phyloP scores from a whole-genome alignment of 2,797 vertebrate species.

The Ispidina lecontei region DNA sequence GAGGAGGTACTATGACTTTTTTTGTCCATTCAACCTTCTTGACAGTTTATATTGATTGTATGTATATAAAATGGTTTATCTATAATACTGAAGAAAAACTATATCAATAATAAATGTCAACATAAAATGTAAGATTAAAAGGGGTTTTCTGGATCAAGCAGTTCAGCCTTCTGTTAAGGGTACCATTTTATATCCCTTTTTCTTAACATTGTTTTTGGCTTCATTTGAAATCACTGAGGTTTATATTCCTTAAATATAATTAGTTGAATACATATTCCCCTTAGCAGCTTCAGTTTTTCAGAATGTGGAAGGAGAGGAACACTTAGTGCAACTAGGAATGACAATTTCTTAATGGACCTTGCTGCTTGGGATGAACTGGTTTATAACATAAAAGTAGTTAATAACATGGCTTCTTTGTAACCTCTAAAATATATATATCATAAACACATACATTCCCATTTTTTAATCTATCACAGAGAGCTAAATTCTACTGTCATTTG shows the following conservation, averaged over 20 bases:
- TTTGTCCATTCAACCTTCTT: not conserved
- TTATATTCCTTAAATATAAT: not conserved
- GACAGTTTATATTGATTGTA: not conserved
- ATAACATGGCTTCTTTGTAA: not conserved
- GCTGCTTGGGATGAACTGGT: not conserved
- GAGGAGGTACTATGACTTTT: not conserved
- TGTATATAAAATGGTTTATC: not conserved
- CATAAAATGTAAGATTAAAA: not conserved
- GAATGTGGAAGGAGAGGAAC: rapidly evolving
- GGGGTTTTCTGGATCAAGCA: not conserved
- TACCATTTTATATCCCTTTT: not conserved
- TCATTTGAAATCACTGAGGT: not conserved
- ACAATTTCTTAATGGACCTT: not conserved
- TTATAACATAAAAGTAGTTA: not conserved
- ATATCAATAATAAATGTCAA: not conserved
- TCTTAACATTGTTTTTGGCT: not conserved
- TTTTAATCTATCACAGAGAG: not conserved
- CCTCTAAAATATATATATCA: not conserved
- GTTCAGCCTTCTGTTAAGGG: not conserved
- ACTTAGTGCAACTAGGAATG: not conserved
- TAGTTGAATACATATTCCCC: not conserved
- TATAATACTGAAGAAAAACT: not conserved
- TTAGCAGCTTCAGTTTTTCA: not conserved
- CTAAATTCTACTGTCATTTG: not conserved
- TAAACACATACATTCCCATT: not conserved